phyloP scores from a whole-genome alignment of 2,797 vertebrate genomes.

The Protonibea diacanthus region DNA sequence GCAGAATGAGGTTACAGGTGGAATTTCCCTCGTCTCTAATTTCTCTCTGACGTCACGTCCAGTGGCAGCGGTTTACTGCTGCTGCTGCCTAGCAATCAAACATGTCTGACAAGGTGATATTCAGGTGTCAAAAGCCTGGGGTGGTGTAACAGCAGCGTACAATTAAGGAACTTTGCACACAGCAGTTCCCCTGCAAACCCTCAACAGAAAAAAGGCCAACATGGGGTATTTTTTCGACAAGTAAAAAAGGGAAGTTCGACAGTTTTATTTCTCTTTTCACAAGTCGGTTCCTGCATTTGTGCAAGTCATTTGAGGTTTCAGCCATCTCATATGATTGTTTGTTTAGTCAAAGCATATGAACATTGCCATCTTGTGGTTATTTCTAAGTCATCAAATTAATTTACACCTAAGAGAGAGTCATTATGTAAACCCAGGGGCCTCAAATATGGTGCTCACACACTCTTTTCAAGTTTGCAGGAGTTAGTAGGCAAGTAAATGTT shows the following conservation, averaged over 20 bases:
- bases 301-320: slow-evolving; percentile 67
- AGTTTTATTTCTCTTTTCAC: slow-evolving; percentile 81
- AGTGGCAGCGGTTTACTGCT: slow-evolving; percentile 34
- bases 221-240: slow-evolving; percentile 31
- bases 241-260: slow-evolving; percentile 71
- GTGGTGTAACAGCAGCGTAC: slow-evolving; percentile 39
- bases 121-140: slow-evolving; percentile 60
- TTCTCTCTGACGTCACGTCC: slow-evolving; percentile 75
- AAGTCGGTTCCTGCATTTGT: slow-evolving; percentile 65
- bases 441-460: neutral
- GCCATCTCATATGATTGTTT: slow-evolving; percentile 60
- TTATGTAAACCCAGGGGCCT: slow-evolving; percentile 14
- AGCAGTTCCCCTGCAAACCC: slow-evolving; percentile 65
- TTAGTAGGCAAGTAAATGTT: neutral
- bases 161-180: slow-evolving; percentile 73
- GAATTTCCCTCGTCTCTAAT: slow-evolving; percentile 82
- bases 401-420: slow-evolving; percentile 38
- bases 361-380: slow-evolving; percentile 87
- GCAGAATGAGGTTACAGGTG: slow-evolving; percentile 77
- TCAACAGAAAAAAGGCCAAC: slow-evolving; percentile 45
- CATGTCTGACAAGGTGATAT: slow-evolving; percentile 72
- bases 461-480: slow-evolving; percentile 20
- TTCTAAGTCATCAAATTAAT: slow-evolving; percentile 51
- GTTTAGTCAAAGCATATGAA: slow-evolving; percentile 75
- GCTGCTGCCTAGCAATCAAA: slow-evolving; percentile 54